Evolutionary conservation across 2,113 vertebrate species (phyloP), one percentile per base, ranked within the genome.

Genomic region (Galbula dea): DNA sequence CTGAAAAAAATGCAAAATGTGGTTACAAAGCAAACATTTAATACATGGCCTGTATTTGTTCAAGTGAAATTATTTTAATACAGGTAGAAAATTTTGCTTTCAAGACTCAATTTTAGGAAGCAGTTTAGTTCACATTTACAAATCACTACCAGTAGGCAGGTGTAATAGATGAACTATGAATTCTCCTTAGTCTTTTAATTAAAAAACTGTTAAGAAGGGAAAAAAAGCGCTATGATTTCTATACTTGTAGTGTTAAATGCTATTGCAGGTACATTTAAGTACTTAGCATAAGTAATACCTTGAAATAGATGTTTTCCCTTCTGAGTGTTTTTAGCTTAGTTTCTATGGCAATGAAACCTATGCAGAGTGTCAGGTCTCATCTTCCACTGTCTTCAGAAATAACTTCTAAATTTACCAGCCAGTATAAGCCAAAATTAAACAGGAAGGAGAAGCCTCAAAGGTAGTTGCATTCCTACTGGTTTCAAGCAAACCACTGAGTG

Each of bases 301-400:
- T 49, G 59, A 84, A 77, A 86, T 63, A 96, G 93, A 74, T 13
- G 0, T 82, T 82, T 92, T 77, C 74, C 29, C 46, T 87, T 85
- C n/a, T 48, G 59, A 32, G n/a, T 89, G 72, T 88, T 94, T 96
- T 93, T 91, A 85, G 72, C 79, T 88, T 86, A 58, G 95, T 96
- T 95, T 95, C 95, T 95, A 95, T 95, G 85, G 93, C 83, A 83
- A 88, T 91, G 67, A 91, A 96, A 67, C 72, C 83, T 83, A 37
- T 88, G 75, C 51, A 54, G 74, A 54, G 51, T 91, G 79, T 90
- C 68, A 91, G 85, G 51, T 59, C 26, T 69, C 90, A 57, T 93
- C 67, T 95, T 93, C 52, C 24, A n/a, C 45, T 77, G 51, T 80
- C 78, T 96, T 85, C 79, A 67, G 88, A 93, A 95, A 96, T 92